These are phyloP conservation scores for Chydorus sphaericus DNA, from an alignment of 2,888 invertebrate species.

Conservation along the genomic window DNA sequence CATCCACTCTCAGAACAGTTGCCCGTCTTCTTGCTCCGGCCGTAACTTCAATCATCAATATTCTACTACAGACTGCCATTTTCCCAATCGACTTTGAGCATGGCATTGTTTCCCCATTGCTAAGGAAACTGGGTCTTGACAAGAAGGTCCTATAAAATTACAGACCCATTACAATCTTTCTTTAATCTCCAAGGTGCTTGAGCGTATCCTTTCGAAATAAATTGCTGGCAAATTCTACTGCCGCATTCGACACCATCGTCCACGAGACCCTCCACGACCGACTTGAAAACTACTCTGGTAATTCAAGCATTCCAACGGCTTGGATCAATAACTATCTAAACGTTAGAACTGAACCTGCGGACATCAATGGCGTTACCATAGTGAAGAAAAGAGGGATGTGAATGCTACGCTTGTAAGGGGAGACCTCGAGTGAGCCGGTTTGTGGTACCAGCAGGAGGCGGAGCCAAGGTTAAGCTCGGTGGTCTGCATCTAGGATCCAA, in stretches of 20 bases:
- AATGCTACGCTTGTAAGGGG: too few species aligned
- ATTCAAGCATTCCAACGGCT: background rate
- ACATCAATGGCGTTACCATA: background rate
- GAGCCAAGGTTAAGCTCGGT: too few species aligned
- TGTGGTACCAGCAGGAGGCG: too few species aligned
- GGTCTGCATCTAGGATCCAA: too few species aligned
- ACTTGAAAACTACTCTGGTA: background rate
- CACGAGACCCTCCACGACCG: background rate
- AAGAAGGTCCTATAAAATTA: background rate
- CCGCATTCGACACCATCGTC: background rate
- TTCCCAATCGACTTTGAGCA: background rate
- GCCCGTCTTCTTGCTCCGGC: background rate
- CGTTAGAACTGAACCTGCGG: background rate
- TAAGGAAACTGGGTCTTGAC: background rate
- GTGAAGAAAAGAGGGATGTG: too few species aligned
- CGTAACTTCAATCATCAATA: background rate
- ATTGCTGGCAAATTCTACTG: background rate
- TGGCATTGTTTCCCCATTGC: background rate
- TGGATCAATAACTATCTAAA: background rate
- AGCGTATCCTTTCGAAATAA: background rate
- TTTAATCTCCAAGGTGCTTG: background rate
- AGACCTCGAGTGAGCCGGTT: too few species aligned
- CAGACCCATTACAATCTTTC: background rate
- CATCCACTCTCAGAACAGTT: background rate
- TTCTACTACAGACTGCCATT: background rate